A percentile compares a stretch with the other conserved stretches of the same genome.
phyloP scores from a whole-genome alignment of 1,140 invertebrate species.

The Mercenaria mercenaria region DNA sequence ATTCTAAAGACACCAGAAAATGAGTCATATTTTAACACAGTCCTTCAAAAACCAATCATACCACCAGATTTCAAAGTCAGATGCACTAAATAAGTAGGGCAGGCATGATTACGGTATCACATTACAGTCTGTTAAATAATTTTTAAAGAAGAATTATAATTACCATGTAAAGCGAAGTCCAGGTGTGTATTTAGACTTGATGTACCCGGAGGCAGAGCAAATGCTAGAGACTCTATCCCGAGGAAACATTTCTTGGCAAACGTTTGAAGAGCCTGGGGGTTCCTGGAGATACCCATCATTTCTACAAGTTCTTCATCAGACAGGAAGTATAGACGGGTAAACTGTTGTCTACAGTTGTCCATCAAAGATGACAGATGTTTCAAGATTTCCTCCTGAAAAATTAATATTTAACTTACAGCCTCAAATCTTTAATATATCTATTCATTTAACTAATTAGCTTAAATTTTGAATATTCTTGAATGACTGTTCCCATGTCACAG shows the following conservation, averaged over 20 bases:
- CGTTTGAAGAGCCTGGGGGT: constrained; percentile 83
- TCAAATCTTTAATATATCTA: background rate
- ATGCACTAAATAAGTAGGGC: too few species aligned
- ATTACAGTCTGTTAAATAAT: too few species aligned
- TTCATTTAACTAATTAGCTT: background rate
- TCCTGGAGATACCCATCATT: constrained; percentile 82
- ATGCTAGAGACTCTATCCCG: constrained; percentile 80
- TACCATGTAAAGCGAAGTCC: constrained; percentile 84
- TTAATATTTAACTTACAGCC: too few species aligned
- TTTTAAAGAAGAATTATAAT: constrained; percentile 1
- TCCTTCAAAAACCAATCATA: too few species aligned
- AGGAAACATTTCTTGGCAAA: constrained; percentile 84
- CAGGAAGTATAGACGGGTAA: constrained; percentile 85
- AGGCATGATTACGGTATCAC: too few species aligned
- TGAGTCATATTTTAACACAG: too few species aligned
- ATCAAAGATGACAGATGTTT: constrained; percentile 77
- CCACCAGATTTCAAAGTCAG: too few species aligned
- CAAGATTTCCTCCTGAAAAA: constrained; percentile 82
- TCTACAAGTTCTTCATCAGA: constrained; percentile 83
- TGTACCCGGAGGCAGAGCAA: constrained; percentile 79
- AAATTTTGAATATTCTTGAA: too few species aligned
- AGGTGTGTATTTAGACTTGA: constrained; percentile 78
- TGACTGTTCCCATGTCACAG: too few species aligned
- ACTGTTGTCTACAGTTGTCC: constrained; percentile 79
- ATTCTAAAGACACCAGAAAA: too few species aligned